Conservation (phyloP, 2,113 vertebrate genomes). For the Stigmatopora argus region DNA sequence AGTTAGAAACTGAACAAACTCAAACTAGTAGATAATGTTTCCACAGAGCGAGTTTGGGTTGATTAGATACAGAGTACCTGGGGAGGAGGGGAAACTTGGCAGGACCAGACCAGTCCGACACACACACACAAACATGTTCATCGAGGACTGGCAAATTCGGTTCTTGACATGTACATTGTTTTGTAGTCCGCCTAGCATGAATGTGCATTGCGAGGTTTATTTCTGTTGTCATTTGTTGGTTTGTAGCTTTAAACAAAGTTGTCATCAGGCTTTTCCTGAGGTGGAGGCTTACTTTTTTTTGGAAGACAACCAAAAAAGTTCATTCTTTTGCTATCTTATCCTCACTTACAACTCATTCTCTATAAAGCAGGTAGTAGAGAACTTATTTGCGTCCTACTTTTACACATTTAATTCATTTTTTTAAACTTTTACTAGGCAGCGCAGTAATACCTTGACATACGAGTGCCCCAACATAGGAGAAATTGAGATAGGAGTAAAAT, state of each 20-base stretch:
- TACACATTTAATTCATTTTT: too few species aligned
- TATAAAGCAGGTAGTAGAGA: neutral
- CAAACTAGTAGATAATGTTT: constrained; percentile 56
- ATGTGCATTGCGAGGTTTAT: too few species aligned
- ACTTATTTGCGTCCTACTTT: too few species aligned
- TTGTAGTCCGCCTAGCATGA: neutral
- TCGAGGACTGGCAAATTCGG: constrained; percentile 54
- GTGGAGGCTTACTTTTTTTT: too few species aligned
- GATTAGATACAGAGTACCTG: constrained; percentile 62
- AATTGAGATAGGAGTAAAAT: too few species aligned
- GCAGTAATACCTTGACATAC: too few species aligned
- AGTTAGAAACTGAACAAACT: constrained; percentile 60
- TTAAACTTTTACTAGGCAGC: too few species aligned
- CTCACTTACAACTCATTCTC: neutral
- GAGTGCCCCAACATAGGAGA: too few species aligned
- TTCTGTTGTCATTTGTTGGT: neutral
- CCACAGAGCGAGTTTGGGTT: constrained; percentile 52
- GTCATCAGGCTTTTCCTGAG: neutral
- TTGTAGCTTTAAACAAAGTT: neutral
- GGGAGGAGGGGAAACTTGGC: constrained; percentile 46
- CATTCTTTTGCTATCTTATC: neutral
- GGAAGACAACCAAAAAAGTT: neutral
- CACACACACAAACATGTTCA: constrained; percentile 21
- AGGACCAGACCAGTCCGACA: constrained; percentile 32
- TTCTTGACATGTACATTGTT: constrained; percentile 41